phyloP scores from a whole-genome alignment of 2,113 vertebrate genomes.

The Beaufortia kweichowensis region DNA sequence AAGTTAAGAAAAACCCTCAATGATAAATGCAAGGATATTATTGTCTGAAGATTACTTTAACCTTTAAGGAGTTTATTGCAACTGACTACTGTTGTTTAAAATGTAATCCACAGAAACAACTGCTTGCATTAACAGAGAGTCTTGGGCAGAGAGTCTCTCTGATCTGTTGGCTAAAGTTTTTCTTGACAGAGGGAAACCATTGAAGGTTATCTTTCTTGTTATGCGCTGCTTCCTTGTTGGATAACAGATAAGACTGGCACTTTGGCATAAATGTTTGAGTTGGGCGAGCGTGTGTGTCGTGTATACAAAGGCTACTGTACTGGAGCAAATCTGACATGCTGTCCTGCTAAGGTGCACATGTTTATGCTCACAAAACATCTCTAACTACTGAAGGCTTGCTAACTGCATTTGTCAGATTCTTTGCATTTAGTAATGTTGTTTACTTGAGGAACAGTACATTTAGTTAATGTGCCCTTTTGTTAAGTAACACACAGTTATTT shows the following conservation, averaged over 20 bases:
- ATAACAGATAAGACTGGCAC: slow-evolving; percentile 39
- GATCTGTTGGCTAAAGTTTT: neutral
- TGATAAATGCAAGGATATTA: too few relatives aligned
- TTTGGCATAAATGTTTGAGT: slow-evolving; percentile 12
- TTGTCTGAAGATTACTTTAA: too few relatives aligned
- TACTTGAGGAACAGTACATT: neutral
- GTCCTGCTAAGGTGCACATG: slow-evolving; percentile 5
- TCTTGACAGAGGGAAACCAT: slow-evolving; percentile 35
- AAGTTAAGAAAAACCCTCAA: too few relatives aligned
- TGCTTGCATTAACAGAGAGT: neutral
- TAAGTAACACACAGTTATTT: neutral
- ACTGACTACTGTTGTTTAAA: neutral
- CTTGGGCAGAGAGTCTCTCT: neutral
- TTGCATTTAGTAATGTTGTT: slow-evolving; percentile 10
- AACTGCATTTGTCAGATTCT: neutral
- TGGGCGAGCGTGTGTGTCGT: slow-evolving; percentile 14
- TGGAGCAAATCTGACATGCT: slow-evolving; percentile 17
- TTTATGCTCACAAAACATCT: neutral
- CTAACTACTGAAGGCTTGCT: neutral
- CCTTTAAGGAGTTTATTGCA: too few relatives aligned
- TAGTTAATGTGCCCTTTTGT: neutral
- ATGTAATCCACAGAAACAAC: neutral
- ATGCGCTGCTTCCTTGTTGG: slow-evolving; percentile 39
- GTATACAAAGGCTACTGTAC: slow-evolving; percentile 6
- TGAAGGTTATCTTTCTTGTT: slow-evolving; percentile 44